phyloP scores from a whole-genome alignment of 2,888 invertebrate species.

The Blastobasis adustella region DNA sequence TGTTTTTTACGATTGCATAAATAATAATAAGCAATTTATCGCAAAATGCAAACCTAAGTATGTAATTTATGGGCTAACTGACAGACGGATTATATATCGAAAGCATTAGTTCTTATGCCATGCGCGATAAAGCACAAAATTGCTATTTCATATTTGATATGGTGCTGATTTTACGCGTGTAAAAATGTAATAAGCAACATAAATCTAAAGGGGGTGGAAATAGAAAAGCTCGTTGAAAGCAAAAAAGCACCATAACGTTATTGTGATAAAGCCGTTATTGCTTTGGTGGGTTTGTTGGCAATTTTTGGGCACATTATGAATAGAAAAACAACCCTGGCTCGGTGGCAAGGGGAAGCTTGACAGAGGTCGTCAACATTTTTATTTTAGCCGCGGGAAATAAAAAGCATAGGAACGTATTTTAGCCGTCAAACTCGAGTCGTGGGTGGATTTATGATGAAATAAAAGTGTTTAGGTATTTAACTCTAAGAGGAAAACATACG shows the following conservation, averaged over 20 bases:
- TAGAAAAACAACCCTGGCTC: conserved; percentile 51
- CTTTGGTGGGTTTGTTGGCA: conserved; percentile 25
- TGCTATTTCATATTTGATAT: conserved; percentile 37
- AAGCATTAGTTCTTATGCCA: conserved; percentile 37
- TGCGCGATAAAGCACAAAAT: conserved; percentile 52
- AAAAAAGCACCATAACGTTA: conserved; percentile 16
- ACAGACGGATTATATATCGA: conserved; percentile 37
- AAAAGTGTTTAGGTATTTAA: too few species aligned
- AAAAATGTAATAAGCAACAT: conserved; percentile 67
- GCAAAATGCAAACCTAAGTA: conserved; percentile 57
- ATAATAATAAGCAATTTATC: conserved; percentile 60
- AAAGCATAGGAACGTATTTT: conserved; percentile 15
- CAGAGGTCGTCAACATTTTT: not conserved
- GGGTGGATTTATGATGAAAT: too few species aligned
- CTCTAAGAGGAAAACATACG: too few species aligned
- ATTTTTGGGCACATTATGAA: conserved; percentile 57
- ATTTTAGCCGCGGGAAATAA: not conserved
- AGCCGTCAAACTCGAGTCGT: conserved; percentile 2
- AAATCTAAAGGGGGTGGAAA: conserved; percentile 48
- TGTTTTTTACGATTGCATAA: conserved; percentile 34
- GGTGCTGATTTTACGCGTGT: conserved; percentile 62
- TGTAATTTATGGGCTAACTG: conserved; percentile 60
- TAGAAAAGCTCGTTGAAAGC: not conserved
- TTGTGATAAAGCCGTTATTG: conserved; percentile 30
- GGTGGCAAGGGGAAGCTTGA: conserved; percentile 36